phyloP scores from a whole-genome alignment of 2,888 invertebrate genomes.

The Ernsta delagoae region DNA sequence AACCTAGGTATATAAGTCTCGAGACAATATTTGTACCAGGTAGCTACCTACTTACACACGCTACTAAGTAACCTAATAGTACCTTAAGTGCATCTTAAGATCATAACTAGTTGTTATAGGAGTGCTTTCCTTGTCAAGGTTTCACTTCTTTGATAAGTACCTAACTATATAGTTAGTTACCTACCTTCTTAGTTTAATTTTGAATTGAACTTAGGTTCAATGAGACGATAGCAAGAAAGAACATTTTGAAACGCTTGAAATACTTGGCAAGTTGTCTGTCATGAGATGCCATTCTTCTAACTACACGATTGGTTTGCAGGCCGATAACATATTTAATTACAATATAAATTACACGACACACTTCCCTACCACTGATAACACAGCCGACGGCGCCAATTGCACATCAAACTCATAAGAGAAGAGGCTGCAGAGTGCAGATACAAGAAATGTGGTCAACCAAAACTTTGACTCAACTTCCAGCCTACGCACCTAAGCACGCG shows the following conservation, averaged over 20 bases:
- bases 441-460: slow-evolving; percentile 44
- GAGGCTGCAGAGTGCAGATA: slow-evolving; percentile 47
- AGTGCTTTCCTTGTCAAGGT: too few relatives aligned
- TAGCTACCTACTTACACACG: too few relatives aligned
- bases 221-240: slow-evolving; percentile 13
- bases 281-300: slow-evolving; percentile 68
- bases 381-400: slow-evolving; percentile 62
- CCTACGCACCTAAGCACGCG: not conserved
- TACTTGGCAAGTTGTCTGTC: slow-evolving; percentile 47
- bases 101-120: too few relatives aligned
- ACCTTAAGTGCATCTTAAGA: too few relatives aligned
- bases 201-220: slow-evolving; percentile 6
- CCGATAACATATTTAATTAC: slow-evolving; percentile 80
- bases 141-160: too few relatives aligned
- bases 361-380: slow-evolving; percentile 73
- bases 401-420: slow-evolving; percentile 55
- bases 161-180: too few relatives aligned
- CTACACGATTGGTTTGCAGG: slow-evolving; percentile 56
- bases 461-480: slow-evolving; percentile 7
- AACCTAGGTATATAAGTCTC: too few relatives aligned
- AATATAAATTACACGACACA: slow-evolving; percentile 79
- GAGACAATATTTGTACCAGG: too few relatives aligned
- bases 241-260: slow-evolving; percentile 24
- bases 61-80: too few relatives aligned
- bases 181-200: too few relatives aligned